These are phyloP conservation scores for Pandemis corylana DNA, from an alignment of 2,888 invertebrate species.

Conservation along the genomic window DNA sequence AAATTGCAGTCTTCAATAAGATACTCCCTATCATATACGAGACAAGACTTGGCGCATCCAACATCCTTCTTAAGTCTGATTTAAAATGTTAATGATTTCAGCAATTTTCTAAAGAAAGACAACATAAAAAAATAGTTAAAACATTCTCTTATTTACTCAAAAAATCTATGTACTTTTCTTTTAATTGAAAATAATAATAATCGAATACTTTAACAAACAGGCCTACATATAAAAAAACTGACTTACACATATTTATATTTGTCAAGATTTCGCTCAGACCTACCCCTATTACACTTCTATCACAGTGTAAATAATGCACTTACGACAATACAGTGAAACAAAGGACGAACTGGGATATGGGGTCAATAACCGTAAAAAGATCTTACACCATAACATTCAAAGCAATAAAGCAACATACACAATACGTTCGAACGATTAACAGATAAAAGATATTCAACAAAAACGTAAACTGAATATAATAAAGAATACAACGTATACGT, in stretches of 20 bases:
- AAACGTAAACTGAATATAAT: conserved; percentile 35
- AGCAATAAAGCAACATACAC: conserved; percentile 53
- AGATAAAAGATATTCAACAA: conserved; percentile 50
- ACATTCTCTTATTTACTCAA: not conserved
- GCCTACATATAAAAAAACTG: conserved; percentile 6
- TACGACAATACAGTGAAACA: conserved; percentile 70
- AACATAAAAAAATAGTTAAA: not conserved
- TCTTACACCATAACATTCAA: conserved; percentile 52
- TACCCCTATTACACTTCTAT: conserved; percentile 80
- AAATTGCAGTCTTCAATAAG: conserved; percentile 82
- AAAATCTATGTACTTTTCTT: not conserved
- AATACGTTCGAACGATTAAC: conserved; percentile 56
- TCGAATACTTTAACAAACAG: not conserved
- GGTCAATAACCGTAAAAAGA: conserved; percentile 56
- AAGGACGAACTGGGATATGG: conserved; percentile 55
- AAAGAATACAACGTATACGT: conserved; percentile 32
- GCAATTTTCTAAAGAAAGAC: not conserved
- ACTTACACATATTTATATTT: conserved; percentile 56
- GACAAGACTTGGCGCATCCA: conserved; percentile 75
- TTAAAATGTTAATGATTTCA: not conserved
- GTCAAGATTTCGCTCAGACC: conserved; percentile 75
- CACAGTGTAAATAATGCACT: conserved; percentile 85
- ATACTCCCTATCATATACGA: conserved; percentile 69
- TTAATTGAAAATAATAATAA: not conserved
- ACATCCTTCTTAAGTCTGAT: conserved; percentile 34